These are phyloP conservation scores for Harpalus rubripes DNA, from an alignment of 2,888 invertebrate genomes.

Conservation along the genomic window DNA sequence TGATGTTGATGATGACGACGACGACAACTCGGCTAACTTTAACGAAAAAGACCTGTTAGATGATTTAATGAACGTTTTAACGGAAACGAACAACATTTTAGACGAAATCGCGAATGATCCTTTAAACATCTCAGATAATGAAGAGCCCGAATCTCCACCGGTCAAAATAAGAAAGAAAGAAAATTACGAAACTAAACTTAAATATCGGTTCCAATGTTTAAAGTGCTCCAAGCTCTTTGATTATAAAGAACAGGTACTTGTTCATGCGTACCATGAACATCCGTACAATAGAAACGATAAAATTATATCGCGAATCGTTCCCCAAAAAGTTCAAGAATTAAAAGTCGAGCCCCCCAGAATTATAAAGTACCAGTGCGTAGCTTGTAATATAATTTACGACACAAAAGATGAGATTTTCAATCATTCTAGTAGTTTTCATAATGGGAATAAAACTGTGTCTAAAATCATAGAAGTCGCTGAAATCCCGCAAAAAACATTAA, in stretches of 20 bases:
- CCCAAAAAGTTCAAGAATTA: not conserved
- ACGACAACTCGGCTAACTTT: not conserved
- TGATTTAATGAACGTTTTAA: conserved; percentile 3
- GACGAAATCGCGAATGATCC: conserved; percentile 1
- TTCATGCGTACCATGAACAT: conserved; percentile 35
- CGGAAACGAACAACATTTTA: not conserved
- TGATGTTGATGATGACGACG: not conserved
- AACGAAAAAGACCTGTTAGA: not conserved
- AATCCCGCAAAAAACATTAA: not conserved
- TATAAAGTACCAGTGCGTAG: not conserved
- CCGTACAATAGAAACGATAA: conserved; percentile 1
- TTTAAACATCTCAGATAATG: not conserved
- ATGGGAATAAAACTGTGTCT: not conserved
- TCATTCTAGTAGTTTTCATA: not conserved
- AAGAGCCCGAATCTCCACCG: not conserved
- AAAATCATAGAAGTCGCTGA: not conserved
- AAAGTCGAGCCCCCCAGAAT: not conserved
- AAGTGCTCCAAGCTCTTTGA: conserved; percentile 5
- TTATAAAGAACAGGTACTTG: conserved; percentile 8
- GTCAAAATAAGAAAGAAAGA: too few species aligned
- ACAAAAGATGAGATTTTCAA: not conserved
- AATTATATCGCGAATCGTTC: conserved; percentile 14
- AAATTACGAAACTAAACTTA: not conserved
- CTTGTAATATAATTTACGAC: not conserved
- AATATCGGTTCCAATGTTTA: conserved; percentile 38